Base-by-base conservation (phyloP, 30 jellyfish, hydroid and myxozoan genomes). In the Chrysaora quinquecirrha region DNA sequence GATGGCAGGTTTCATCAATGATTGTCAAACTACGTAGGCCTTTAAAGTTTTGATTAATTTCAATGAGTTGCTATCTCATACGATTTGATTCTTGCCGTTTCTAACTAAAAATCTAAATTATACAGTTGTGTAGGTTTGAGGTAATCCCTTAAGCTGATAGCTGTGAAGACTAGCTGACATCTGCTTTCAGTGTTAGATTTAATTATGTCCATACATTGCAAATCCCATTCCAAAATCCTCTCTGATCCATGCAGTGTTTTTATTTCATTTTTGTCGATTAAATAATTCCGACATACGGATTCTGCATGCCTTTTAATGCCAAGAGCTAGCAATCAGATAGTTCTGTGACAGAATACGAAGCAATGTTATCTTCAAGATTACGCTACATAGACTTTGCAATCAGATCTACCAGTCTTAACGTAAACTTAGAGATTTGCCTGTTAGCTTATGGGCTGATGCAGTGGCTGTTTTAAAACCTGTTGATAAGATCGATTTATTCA, bases 201-300 rank as follows among this genome's bases (percentile, higher is more conserved):
- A 52, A 52, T 52, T 20, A 52, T 52, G 68, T 52, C 68, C 68
- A 52, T 52, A 52, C 68, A 52, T 52, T 52, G 68, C 29, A 52
- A 52, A 52, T 52, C 68, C 68, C 68, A 52, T 52, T 52, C 68
- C 68, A 19, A 52, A 52, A 52, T 52, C 68, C 68, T 10, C 25
- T 52, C 68, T 52, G 68, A 52, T 52, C 68, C 68, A 3, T 52
- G 68, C 68, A 52, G 68, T 52, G 68, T 52, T 52, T 52, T 52
- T 52, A 38, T 20, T 2, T 52, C 12, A 3, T 16, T 20, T 10
- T 52, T 10, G 68, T 52, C 68, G 25, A 12, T 52, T 52, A 4
- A 52, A 52, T 52, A 12, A 52, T 2, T 16, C 68, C 25, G 27
- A 52, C 68, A 52, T 16, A 25, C 27, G 29, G 68, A 3, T 10